Evolutionary conservation across 92 coral and sea anemone species (phyloP).

Genomic region (Ricordea florida): DNA sequence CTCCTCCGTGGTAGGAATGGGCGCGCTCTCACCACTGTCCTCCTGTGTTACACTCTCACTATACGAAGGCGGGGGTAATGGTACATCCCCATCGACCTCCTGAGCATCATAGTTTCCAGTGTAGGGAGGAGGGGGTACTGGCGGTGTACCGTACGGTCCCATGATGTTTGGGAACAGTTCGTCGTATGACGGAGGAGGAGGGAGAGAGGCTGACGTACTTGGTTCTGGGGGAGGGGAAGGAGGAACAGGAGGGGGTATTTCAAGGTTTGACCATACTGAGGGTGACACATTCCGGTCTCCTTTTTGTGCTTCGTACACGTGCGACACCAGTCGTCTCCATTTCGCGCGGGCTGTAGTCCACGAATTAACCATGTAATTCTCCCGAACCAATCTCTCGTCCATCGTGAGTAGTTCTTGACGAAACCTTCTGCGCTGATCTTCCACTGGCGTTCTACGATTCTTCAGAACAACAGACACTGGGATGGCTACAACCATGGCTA

Average conservation of each 20-base stretch:
- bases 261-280: constrained; percentile 41
- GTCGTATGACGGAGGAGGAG: constrained; percentile 81
- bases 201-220: constrained; percentile 35
- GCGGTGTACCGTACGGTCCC: constrained; percentile 65
- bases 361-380: constrained; percentile 77
- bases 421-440: constrained; percentile 78
- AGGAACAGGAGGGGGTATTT: not conserved
- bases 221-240: not conserved
- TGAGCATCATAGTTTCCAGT: not conserved
- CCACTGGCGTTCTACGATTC: constrained; percentile 75
- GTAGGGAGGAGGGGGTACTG: constrained; percentile 64
- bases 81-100: not conserved
- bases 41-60: too few species aligned
- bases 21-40: too few species aligned
- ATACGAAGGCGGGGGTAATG: not conserved
- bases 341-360: constrained; percentile 79
- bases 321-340: constrained; percentile 87
- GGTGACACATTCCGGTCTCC: constrained; percentile 44
- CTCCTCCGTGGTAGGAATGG: too few species aligned
- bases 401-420: constrained; percentile 62
- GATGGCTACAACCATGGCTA: constrained; percentile 63
- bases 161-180: constrained; percentile 87
- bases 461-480: constrained; percentile 51
- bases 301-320: constrained; percentile 88
- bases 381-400: constrained; percentile 66